A percentile compares a stretch with the other conserved stretches of the same genome.
These are phyloP conservation scores for Oopsacas minuta DNA, from an alignment of 37 sponge, comb jelly and placozoan species.

Conservation along the genomic window DNA sequence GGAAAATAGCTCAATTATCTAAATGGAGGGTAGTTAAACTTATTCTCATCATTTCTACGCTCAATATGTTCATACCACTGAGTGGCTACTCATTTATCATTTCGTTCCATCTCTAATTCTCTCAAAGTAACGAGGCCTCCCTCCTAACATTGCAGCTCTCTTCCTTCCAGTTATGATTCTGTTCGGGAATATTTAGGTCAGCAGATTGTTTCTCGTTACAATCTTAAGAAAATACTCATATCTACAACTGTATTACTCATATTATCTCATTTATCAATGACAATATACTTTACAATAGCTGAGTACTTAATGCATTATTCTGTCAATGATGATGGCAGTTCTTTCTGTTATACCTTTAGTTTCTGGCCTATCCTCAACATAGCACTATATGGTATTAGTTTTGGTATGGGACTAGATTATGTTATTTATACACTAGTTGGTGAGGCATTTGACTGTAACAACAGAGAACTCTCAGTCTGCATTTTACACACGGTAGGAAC, in stretches of 20 bases:
- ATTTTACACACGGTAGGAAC: too few relatives aligned
- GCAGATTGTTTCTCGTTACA: background rate
- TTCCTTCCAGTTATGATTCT: background rate
- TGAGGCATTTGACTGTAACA: slow-evolving; percentile 3
- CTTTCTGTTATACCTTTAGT: background rate
- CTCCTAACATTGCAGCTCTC: background rate
- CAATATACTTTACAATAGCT: background rate
- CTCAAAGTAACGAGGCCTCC: background rate
- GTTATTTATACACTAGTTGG: background rate
- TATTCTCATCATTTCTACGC: background rate
- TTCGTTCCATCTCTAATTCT: background rate
- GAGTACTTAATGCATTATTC: background rate
- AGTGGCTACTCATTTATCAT: background rate
- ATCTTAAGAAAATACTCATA: background rate
- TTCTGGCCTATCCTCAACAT: background rate
- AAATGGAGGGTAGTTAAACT: background rate
- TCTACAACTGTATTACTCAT: background rate
- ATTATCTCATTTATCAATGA: background rate
- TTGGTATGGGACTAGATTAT: background rate
- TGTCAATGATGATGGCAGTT: background rate
- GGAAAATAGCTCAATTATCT: background rate
- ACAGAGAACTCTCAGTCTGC: too few relatives aligned
- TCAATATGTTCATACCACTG: background rate
- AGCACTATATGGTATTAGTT: background rate
- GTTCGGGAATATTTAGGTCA: background rate